Base-by-base conservation (phyloP, 2,797 vertebrate genomes). In the Moxostoma hubbsi region DNA sequence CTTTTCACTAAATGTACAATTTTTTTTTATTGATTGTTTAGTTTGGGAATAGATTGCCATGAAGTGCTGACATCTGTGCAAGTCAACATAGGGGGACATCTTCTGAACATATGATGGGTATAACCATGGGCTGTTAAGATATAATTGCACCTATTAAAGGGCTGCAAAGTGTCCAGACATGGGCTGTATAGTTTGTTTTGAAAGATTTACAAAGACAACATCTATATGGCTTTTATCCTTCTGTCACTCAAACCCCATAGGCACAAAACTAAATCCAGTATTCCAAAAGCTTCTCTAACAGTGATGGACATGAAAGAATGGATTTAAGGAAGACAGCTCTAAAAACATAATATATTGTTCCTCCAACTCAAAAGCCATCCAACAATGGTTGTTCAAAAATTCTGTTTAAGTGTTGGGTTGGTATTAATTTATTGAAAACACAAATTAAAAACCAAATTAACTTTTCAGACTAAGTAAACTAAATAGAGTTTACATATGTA, bases 91-190 rank as follows among this genome's bases (percentile, higher is more conserved):
- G 78, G 80, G 82, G 77, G 36, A 36, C 36, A 36, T 4, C 36
- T 36, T 36, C 36, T 36, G 36, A 76, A 83, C 89, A 87, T 90
- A 87, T 91, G 89, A 93, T 90, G 88, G 36, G 70, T 84, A 82
- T 89, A 92, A 92, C 86, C 84, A 90, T 63, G 80, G 88, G 87
- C 79, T 87, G 86, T 84, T 88, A 64, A 61, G 81, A 74, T 87
- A 85, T 91, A 91, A 92, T 88, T 90, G 88, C 86, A 82, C 65
- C 81, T 91, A 89, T 90, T 91, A 90, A 88, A 92, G 75, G 83
- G 76, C 87, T 88, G 86, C 84, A 80, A 90, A 89, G 82, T 78
- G 84, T 83, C 73, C 55, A 84, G 72, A 74, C 69, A 82, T 67
- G 78, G 74, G 81, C 83, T 46, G 13, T 58, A 68, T 78, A 70